Conservation (phyloP, 1,140 invertebrate species). For the Tribolium castaneum region DNA sequence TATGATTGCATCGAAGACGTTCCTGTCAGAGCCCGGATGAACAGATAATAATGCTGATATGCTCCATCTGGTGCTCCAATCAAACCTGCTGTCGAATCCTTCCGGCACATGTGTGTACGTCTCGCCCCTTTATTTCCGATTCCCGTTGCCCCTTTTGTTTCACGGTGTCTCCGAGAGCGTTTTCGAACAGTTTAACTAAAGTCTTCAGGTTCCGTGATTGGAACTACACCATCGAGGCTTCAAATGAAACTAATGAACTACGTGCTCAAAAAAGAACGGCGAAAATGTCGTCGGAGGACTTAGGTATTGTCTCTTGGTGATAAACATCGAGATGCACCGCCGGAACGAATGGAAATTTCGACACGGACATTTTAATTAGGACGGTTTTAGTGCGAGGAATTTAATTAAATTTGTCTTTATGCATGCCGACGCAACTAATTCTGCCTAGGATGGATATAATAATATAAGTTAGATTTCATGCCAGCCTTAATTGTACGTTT, state of each 20-base stretch:
- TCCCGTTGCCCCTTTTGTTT: constrained; percentile 41
- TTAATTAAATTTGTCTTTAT: constrained; percentile 44
- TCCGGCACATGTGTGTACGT: constrained; percentile 51
- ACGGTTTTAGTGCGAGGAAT: constrained; percentile 40
- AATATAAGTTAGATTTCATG: constrained; percentile 39
- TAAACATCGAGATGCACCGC: constrained; percentile 27
- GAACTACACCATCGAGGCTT: constrained; percentile 19
- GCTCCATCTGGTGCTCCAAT: constrained; percentile 55
- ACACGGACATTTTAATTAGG: constrained; percentile 43
- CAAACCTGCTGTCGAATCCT: constrained; percentile 53
- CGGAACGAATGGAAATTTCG: constrained; percentile 34
- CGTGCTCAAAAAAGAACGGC: constrained; percentile 29
- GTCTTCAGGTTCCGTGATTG: constrained; percentile 29
- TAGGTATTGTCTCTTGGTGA: constrained; percentile 9
- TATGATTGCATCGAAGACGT: constrained; percentile 50
- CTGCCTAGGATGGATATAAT: constrained; percentile 38
- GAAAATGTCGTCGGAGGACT: constrained; percentile 3
- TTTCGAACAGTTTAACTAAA: constrained; percentile 21
- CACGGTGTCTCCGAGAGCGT: background rate
- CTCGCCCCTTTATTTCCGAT: constrained; percentile 44
- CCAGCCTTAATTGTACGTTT: constrained; percentile 38
- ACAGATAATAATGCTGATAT: constrained; percentile 55
- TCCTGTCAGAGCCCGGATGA: constrained; percentile 52
- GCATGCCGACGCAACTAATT: constrained; percentile 37
- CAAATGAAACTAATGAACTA: constrained; percentile 44